Evolutionary conservation across 1,140 invertebrate species (phyloP), one percentile per base, ranked within the genome.

Genomic region (Drosophila kurseongensis): DNA sequence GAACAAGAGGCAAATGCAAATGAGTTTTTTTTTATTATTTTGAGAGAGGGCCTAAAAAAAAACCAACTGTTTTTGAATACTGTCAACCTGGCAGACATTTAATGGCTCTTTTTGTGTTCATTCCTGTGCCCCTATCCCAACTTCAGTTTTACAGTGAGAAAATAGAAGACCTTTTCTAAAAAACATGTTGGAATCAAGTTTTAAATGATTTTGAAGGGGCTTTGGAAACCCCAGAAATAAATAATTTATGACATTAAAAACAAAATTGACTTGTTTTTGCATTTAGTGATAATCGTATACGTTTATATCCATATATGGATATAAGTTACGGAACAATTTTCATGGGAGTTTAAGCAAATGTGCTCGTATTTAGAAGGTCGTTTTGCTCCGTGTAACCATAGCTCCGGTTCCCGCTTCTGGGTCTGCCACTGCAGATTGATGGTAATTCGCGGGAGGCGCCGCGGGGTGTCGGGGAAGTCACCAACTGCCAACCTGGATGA

Each of bases 1-100:
- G 50, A 77, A 69, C 63, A 59, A 67, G 32, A 59, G 75, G 63
- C 83, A 77, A 77, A 88, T 88, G 83, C 83, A 88, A 88, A 88
- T 88, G 71, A 88, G 71, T 85, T 44, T 36, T 54, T 38, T 67
- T 32, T 40, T 86, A 80, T 83, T 86, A 63, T 86, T 88, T 72
- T 77, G 45, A 38, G 56, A 23, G 29, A 35, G 16, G 18, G 10
- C 23, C 13, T 27, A 16, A 35, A 50, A 69, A 50, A 68, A 23
- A 68, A 76, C 57, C 75, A 77, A 78, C 75, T 78, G 75, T 82
- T 83, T 88, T 83, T 57, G 84, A 79, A 86, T 76, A 83, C 79
- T 86, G 83, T 86, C 83, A 86, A 86, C 84, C 67, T 57, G 47
- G 71, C 84, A 88, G 83, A 88, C 83, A 88, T 84, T 83, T 88